Base-by-base conservation (phyloP, 2,113 vertebrate species). In the Nesogale talazaci region DNA sequence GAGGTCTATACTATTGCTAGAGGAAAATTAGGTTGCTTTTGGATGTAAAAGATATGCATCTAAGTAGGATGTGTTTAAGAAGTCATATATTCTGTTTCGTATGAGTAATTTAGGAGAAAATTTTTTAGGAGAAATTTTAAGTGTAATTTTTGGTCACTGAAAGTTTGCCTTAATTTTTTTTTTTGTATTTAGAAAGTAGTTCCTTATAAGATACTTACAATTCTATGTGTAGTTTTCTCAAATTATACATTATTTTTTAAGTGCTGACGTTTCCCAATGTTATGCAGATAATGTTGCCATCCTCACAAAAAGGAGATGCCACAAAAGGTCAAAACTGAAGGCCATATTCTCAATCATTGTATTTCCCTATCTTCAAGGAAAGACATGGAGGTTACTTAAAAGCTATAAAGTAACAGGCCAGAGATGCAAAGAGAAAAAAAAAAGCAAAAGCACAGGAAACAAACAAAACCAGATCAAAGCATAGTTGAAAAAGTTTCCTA, bases 61-160 rank as follows among this genome's bases (percentile, higher is more conserved):
- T 69, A 5, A 40, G 61, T 8, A 61, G n/a, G 15, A 3, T 38
- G 87, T 22, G 16, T 63, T 76, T 12, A 52, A 1, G 83, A 82
- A 59, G 36, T 16, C 15, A 79, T 52, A 3, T 11, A 82, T 36
- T 89, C 6, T 86, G 27, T 19, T 36, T 95, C 38, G 77, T 10
- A 63, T 82, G 12, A 15, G 22, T 25, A 52, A 59, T 34, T 76
- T 92, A 27, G 77, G 6, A 52, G 46, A 52, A 84, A 22, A 77
- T 93, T 88, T 23, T 34, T 76, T 92, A 27, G 77, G 6, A 52
- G 46, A 52, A 84, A 22, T 81, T 93, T 88, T 23, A 83, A 57
- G 1, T n/a, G 34, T 46, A n/a, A 75, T 22, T 46, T 94, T 95
- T 82, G 7, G 69, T 84, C 76, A 40, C 38, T 92, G 25, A 90